Evolutionary conservation across 2,113 vertebrate species (phyloP), one percentile per base, ranked within the genome.

Genomic region (Limanda limanda): DNA sequence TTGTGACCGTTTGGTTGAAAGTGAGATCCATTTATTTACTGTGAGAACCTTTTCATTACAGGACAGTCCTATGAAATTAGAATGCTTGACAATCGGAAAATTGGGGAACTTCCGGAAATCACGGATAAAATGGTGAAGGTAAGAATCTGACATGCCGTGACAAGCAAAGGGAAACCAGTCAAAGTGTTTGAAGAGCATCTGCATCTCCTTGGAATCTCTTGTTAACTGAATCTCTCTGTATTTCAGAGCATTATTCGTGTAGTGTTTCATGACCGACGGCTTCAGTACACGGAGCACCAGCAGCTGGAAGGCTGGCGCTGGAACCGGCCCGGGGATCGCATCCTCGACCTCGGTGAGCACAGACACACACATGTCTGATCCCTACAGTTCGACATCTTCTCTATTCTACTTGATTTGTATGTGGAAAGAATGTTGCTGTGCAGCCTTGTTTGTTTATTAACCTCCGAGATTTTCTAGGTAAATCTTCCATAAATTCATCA

Each of bases 21-120:
- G 2, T 24, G 1, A 18, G 1, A 25, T n/a, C 20, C 31, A 7
- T 65, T 48, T 20, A 27, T 58, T 75, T 5, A 21, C 21, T 3
- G 0, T 21, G 5, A 52, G 47, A 4, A 31, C 24, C 72, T 73
- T 37, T 52, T 68, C 5, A n/a, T 91, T 81, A 11, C 93, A 99
- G 98, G 98, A 23, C 98, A 99, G 66, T 99, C 97, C 83, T 99
- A 98, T 57, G 98, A 99, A 95, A 98, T 98, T 84, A 94, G 97
- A 88, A 99, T 99, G 98, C 93, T 99, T 93, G 98, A 99, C 91
- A 99, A 99, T 93, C 95, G 97, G 83, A 99, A 99, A 71, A 95
- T 99, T 1, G 97, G 97, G 81, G 97, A 99, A 74, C 94, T 99
- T 86, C 97, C 98, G 0, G 98, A 99, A 93, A 96, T 99, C 69